Evolutionary conservation across 2,888 invertebrate species (phyloP), one percentile per base, ranked within the genome.

Genomic region (Agonopterix subpropinquella): DNA sequence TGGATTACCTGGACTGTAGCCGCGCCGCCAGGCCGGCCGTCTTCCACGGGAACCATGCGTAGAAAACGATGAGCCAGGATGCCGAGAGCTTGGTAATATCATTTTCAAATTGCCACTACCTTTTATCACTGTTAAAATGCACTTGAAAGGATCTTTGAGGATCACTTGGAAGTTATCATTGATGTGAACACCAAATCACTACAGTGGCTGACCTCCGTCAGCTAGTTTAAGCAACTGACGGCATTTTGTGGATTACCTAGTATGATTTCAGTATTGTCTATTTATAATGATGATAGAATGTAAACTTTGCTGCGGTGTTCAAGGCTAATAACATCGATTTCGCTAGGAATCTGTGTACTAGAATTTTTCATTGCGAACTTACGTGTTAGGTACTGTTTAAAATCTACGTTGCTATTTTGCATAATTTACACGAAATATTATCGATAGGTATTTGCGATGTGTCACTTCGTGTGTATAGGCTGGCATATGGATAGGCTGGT

Each of bases 61-160:
- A 90, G 90, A 88, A 91, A 91, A 91, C 90, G 90, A 92, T 92
- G 92, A 92, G 89, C 89, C 85, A 89, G 79, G 92, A 92, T 92
- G 92, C 91, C 71, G 92, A 92, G 89, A 91, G 92, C 90, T 91
- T 92, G 92, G 92, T 92, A 89, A 87, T 88, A 85, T 87, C 77
- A 85, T 63, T 84, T 80, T 72, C 64, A 66, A 70, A 68, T 67
- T 10, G 5, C 39, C 39, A 39, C 39, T 39, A 4, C 5, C 4
- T 10, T n/a, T 11, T 11, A 4, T 11, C 39, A 39, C 39, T 39
- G 39, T n/a, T 11, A 39, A 39, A 9, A 39, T 11, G 11, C n/a
- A 39, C 39, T 39, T n/a, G 5, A 13, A 37, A 9, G 18, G 4
- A 18, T 18, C 18, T 18, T 18, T 28, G 7, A 28, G 28, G 28